These are phyloP conservation scores for Laticauda colubrina DNA, from an alignment of 2,113 vertebrate species.

Conservation along the genomic window DNA sequence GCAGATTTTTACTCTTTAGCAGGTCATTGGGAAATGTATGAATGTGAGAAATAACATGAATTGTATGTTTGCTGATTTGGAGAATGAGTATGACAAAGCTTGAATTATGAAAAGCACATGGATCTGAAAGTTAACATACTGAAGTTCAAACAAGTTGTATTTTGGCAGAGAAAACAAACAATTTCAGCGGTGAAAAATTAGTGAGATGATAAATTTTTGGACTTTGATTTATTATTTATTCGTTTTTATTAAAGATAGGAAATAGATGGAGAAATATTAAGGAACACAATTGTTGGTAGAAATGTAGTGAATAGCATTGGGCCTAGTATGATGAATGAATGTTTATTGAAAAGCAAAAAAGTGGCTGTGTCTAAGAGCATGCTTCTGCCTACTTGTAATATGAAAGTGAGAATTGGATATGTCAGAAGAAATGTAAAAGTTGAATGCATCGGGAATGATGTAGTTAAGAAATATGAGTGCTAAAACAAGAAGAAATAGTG, in stretches of 20 bases:
- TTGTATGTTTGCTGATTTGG: not conserved
- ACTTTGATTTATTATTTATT: not conserved
- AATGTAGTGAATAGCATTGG: not conserved
- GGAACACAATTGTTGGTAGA: not conserved
- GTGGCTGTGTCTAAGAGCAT: not conserved
- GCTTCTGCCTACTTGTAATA: not conserved
- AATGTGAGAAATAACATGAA: not conserved
- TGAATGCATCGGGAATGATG: not conserved
- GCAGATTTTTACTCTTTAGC: not conserved
- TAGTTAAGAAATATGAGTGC: not conserved
- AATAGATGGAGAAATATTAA: not conserved
- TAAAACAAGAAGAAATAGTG: not conserved
- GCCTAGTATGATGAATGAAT: not conserved
- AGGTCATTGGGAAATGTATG: not conserved
- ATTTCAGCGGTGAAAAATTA: not conserved
- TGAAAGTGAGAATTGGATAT: not conserved
- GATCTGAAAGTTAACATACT: not conserved
- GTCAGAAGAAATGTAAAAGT: not conserved
- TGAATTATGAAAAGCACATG: not conserved
- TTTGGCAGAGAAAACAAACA: not conserved
- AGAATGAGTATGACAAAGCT: not conserved
- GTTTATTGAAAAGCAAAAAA: not conserved
- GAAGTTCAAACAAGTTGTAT: not conserved
- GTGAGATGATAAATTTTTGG: not conserved
- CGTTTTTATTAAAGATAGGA: not conserved